Conservation (phyloP, 1,140 invertebrate genomes). For the Leptonema lineaticorne region DNA sequence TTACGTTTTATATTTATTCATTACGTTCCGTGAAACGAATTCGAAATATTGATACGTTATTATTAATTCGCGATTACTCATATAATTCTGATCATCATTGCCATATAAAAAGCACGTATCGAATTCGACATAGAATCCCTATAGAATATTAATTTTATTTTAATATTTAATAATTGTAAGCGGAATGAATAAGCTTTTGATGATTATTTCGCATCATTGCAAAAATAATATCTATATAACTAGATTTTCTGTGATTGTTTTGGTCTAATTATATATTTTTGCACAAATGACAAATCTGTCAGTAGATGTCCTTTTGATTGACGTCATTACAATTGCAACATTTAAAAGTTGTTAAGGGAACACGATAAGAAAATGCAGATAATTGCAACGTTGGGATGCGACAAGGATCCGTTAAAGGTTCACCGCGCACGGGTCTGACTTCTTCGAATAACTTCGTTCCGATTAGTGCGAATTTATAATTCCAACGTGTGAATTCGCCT, state of each 20-base stretch:
- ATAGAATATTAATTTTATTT: too few relatives aligned
- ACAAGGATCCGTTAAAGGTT: neutral
- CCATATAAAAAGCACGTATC: neutral
- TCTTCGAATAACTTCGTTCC: conserved; percentile 20
- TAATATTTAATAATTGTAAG: too few relatives aligned
- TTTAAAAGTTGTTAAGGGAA: neutral
- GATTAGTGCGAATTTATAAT: conserved; percentile 20
- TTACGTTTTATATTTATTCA: too few relatives aligned
- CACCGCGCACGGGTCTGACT: conserved; percentile 3
- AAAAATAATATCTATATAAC: too few relatives aligned
- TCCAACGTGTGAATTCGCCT: too few relatives aligned
- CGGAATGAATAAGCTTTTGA: too few relatives aligned
- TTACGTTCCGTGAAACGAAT: conserved; percentile 7
- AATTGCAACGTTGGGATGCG: conserved; percentile 3
- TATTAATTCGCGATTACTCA: conserved; percentile 7
- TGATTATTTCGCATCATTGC: too few relatives aligned
- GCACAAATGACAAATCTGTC: neutral
- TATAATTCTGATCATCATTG: neutral
- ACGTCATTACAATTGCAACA: neutral
- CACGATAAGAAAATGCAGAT: conserved; percentile 22
- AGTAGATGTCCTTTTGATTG: neutral
- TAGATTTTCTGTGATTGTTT: too few relatives aligned
- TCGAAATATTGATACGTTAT: too few relatives aligned
- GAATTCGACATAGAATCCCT: neutral
- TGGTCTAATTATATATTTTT: too few relatives aligned